Evolutionary conservation across 1,140 invertebrate genomes (phyloP), one percentile per base, ranked within the genome.

Genomic region (Drosophila sucinea): DNA sequence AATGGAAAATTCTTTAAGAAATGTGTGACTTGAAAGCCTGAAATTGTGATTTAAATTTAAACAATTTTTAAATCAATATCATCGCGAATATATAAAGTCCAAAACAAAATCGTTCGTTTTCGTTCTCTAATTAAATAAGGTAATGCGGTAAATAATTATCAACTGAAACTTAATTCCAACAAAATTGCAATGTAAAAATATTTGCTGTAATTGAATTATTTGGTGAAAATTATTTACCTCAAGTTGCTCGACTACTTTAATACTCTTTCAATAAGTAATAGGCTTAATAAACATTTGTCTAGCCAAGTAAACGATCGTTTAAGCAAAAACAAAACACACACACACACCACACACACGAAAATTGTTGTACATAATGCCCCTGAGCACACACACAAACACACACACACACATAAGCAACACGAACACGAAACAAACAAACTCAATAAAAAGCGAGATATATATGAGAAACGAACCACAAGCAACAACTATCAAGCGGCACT

Each of bases 221-320:
- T 57, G 35, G 29, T 75, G 41, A 65, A 76, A 54, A 76, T 76
- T 58, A 76, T 38, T 60, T 40, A 17, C 30, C 65, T 60, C 57
- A 47, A 60, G 40, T 25, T 57, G 17, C 66, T 69, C 44, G 6
- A 51, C 23, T 27, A 51, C 6, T 51, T 51, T 60, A 58, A 66
- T 54, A 63, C 29, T 41, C 35, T 54, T 32, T 32, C 17, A 69
- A 54, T 76, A 76, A 76, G 73, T 76, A 76, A 76, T 76, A 76
- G 73, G 47, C 73, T 76, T 76, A 78, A 70, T 62, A 84, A 57
- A 72, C 77, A 84, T 82, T 82, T 84, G 77, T 77, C 73, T 84
- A 83, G 77, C 81, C 81, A 84, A 79, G 82, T 85, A 86, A 79
- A 71, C 67, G 74, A 86, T 78, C 82, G 67, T 78, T 83, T 83